Conservation (phyloP, 1,140 invertebrate species). For the Drosophila nannoptera region DNA sequence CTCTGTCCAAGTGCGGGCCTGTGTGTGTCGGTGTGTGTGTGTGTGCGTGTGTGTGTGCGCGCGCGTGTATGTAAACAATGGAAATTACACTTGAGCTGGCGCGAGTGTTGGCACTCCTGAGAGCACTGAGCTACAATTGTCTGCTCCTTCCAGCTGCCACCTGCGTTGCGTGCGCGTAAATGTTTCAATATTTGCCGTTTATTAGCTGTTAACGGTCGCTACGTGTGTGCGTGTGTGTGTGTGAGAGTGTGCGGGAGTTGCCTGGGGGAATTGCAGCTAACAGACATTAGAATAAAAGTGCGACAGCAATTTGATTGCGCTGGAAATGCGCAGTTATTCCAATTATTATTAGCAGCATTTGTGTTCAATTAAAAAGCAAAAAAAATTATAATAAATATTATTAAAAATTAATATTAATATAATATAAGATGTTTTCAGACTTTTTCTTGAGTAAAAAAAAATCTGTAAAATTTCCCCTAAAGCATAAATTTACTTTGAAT, state of each 20-base stretch:
- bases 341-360: too few species aligned
- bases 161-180: conserved; percentile 60
- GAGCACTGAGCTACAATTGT: conserved; percentile 41
- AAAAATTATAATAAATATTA: too few species aligned
- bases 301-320: background rate
- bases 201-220: conserved; percentile 56
- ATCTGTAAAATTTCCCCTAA: too few species aligned
- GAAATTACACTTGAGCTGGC: conserved; percentile 70
- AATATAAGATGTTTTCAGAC: too few species aligned
- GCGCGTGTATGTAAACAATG: conserved; percentile 64
- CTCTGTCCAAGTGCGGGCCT: conserved; percentile 1
- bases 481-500: too few species aligned
- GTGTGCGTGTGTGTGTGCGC: conserved; percentile 16
- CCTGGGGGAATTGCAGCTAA: background rate
- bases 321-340: background rate
- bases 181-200: conserved; percentile 72
- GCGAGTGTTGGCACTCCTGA: conserved; percentile 55
- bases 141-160: conserved; percentile 24
- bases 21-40: conserved; percentile 12
- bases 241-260: background rate
- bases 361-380: too few species aligned
- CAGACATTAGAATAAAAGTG: conserved; percentile 1
- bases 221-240: background rate
- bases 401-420: too few species aligned
- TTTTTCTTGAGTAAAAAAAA: too few species aligned